Percentiles rank a stretch among this genome's conserved stretches.
phyloP scores from a whole-genome alignment of 2,797 vertebrate genomes.

The Nannoperca australis region DNA sequence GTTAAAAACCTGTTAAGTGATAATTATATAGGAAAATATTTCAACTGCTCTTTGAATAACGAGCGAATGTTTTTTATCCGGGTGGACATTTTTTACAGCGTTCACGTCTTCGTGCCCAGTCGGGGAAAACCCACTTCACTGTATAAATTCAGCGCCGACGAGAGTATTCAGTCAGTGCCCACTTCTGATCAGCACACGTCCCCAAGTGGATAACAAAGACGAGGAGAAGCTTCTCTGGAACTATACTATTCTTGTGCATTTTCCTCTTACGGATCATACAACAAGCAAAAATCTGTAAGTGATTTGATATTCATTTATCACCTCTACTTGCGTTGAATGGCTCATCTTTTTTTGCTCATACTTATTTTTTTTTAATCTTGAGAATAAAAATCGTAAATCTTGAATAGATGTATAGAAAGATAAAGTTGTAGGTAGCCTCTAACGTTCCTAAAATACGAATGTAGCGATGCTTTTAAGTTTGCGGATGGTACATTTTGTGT shows the following conservation, averaged over 20 bases:
- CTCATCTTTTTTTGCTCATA: background rate
- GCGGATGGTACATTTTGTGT: background rate
- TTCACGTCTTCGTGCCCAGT: fast-evolving
- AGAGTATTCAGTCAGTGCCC: fast-evolving
- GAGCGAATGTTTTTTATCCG: conserved; percentile 18
- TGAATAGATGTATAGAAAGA: background rate
- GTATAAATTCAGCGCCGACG: background rate
- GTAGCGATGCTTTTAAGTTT: background rate
- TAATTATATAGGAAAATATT: background rate
- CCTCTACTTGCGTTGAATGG: background rate
- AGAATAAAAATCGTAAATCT: no score
- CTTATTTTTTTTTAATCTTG: background rate
- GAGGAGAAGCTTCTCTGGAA: conserved; percentile 5
- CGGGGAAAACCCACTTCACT: conserved; percentile 57
- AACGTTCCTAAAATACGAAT: background rate
- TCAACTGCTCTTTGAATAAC: background rate
- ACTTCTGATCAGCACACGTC: background rate
- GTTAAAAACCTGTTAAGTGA: background rate
- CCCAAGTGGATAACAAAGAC: background rate
- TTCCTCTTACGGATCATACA: conserved; percentile 32
- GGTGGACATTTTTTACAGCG: conserved; percentile 47
- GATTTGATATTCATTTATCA: background rate
- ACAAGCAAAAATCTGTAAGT: conserved; percentile 62
- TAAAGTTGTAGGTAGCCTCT: background rate
- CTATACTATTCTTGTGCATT: conserved; percentile 23